Percentiles rank a stretch among this genome's conserved stretches.
Evolutionary conservation across 2,113 vertebrate species (phyloP).

Genomic region (Sula dactylatra): DNA sequence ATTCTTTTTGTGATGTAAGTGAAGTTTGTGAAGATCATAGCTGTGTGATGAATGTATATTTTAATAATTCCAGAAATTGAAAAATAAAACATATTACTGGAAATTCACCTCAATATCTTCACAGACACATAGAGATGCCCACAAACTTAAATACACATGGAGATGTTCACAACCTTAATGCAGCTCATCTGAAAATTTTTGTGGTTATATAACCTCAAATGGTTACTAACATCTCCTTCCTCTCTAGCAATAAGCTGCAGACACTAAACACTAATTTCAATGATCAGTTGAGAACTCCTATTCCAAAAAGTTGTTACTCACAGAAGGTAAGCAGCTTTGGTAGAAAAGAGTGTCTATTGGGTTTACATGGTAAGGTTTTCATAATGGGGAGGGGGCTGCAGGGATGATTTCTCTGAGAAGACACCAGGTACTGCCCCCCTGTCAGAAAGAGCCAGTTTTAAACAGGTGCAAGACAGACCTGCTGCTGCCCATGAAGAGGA

Average conservation of each 20-base stretch:
- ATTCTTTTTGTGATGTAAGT: neutral
- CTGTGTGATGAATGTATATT: neutral
- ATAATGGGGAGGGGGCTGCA: neutral
- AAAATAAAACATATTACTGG: neutral
- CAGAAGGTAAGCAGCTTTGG: neutral
- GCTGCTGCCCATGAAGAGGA: neutral
- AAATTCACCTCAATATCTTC: neutral
- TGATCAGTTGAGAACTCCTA: neutral
- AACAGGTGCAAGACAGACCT: neutral
- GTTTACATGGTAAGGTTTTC: neutral
- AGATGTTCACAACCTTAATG: neutral
- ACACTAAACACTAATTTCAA: neutral
- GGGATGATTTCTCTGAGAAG: neutral
- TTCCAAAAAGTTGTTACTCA: neutral
- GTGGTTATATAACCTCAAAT: neutral
- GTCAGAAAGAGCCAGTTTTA: neutral
- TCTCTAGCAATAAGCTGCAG: neutral
- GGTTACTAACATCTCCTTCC: fast-evolving
- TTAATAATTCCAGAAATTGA: neutral
- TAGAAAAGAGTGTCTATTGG: neutral
- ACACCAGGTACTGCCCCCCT: neutral
- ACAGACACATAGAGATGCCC: neutral
- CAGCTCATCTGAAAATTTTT: neutral
- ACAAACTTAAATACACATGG: neutral
- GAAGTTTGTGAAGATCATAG: neutral